Evolutionary conservation across 2,888 invertebrate genomes (phyloP), one percentile per base, ranked within the genome.

Genomic region (Oasisia sp.): DNA sequence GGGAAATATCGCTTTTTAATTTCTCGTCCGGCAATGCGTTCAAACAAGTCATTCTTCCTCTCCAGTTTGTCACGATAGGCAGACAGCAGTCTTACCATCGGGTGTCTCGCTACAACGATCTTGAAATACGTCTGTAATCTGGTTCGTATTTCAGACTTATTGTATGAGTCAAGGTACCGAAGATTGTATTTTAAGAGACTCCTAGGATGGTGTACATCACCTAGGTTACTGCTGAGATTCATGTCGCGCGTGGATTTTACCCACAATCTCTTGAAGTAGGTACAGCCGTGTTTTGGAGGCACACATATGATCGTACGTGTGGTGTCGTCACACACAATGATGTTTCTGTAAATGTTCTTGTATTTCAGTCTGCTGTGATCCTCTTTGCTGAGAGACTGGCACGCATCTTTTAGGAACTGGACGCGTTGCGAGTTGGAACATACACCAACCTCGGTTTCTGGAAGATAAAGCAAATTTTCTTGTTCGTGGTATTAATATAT

Each of bases 41-140:
- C 7, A 74, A 5, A 74, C 19, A 7, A 19, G 19, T 74, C 27
- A 27, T 74, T 7, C 74, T 7, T 19, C 74, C 5, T 5, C 90
- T 90, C 90, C 90, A 90, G 19, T 32, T 90, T 90, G 27, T 90
- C 32, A 19, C 32, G 90, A n/a, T 90, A 90, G n/a, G 90, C 90
- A 27, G 90, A 90, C 90, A 90, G 44, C 27, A 90, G 90, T 90
- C 90, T 32, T n/a, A 44, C 44, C 19, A 44, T 27, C 90, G 90
- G 90, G 27, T 90, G 90, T 44, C 90, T 32, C 32, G 32, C 14
- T 90, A 90, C 32, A 32, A 90, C 32, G 8, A 90, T 32, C 27
- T 90, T 90, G 32, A 32, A 90, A 44, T 90, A 44, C 3, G 90
- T 90, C 38, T 14, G 12, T 90, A 90, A 44, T 14, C 90, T 32